A percentile compares a stretch with the other conserved stretches of the same genome.
phyloP scores from a whole-genome alignment of 2,113 vertebrate genomes.

The Antechinus flavipes region DNA sequence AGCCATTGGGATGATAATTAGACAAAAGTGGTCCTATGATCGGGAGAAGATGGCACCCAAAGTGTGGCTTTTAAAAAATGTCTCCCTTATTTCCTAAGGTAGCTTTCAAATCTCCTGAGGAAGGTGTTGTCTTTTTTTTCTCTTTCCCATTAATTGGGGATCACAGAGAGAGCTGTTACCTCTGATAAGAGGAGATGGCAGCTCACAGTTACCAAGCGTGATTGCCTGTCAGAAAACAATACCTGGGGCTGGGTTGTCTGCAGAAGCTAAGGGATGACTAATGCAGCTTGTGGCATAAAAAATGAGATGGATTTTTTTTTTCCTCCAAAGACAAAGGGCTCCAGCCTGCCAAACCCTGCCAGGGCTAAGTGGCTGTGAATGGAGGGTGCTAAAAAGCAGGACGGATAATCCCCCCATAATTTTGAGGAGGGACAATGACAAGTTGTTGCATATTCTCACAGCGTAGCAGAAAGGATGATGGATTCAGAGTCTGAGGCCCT shows the following conservation, averaged over 20 bases:
- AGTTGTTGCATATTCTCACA: background rate
- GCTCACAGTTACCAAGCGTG: conserved; percentile 25
- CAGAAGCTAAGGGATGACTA: conserved; percentile 15
- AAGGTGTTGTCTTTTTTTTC: background rate
- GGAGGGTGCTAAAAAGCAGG: background rate
- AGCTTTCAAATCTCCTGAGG: conserved; percentile 30
- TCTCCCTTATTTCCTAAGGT: background rate
- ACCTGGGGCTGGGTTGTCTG: background rate
- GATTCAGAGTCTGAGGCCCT: background rate
- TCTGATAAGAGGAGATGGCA: conserved; percentile 13
- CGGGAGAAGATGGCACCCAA: background rate
- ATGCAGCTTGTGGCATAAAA: conserved; percentile 2
- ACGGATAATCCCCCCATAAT: background rate
- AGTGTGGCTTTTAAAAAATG: background rate
- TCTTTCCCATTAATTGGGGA: background rate
- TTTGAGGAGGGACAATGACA: background rate
- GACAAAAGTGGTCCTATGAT: background rate
- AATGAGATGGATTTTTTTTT: background rate
- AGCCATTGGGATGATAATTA: background rate
- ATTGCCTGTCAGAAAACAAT: background rate
- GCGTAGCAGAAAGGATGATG: background rate
- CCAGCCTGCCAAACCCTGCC: background rate
- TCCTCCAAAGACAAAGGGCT: background rate
- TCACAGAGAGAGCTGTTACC: background rate
- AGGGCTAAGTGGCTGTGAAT: background rate